Evolutionary conservation across 2,113 vertebrate species (phyloP).

Genomic region (Lathamus discolor): DNA sequence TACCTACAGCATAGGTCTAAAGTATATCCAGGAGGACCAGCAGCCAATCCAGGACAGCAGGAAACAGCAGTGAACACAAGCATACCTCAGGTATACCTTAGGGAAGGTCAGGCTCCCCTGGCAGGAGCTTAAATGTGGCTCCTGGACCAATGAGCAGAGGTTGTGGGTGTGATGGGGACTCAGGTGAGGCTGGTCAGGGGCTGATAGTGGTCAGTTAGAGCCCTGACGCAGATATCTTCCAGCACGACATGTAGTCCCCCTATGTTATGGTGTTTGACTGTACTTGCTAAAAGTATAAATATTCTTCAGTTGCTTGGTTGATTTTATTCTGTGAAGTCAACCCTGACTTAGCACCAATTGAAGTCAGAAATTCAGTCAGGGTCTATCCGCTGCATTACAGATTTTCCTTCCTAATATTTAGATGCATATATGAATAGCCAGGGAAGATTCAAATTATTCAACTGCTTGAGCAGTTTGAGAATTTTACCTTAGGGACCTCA

Average conservation of each 20-base stretch:
- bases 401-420: neutral
- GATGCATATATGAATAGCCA: neutral
- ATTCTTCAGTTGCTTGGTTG: neutral
- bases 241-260: neutral
- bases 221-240: neutral
- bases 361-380: neutral
- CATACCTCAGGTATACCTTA: rapidly evolving
- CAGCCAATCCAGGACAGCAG: neutral
- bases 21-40: neutral
- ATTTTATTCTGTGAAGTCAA: neutral
- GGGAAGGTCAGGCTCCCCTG: rapidly evolving
- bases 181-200: neutral
- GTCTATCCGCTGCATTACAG: neutral
- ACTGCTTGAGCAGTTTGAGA: neutral
- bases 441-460: neutral
- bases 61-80: neutral
- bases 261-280: neutral
- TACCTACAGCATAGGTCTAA: neutral
- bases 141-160: neutral
- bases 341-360: neutral
- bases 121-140: neutral
- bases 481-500: neutral
- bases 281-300: neutral
- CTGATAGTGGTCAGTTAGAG: neutral
- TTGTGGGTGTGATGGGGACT: neutral